Evolutionary conservation across 1,140 invertebrate species (phyloP).

Genomic region (Philaenus spumarius): DNA sequence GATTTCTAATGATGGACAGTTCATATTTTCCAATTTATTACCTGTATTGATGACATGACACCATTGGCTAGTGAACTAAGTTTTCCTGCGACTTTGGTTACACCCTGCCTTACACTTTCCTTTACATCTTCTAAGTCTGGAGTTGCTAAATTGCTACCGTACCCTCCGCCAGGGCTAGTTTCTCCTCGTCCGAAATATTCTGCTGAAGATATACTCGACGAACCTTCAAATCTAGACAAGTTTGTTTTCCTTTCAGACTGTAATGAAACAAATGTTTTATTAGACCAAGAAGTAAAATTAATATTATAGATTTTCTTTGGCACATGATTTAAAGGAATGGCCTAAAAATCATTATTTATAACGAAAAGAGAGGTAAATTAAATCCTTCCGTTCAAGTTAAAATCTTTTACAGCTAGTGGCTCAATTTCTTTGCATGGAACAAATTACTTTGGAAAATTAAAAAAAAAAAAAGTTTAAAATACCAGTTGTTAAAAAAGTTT

Average conservation of each 20-base stretch:
- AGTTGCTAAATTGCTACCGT: conserved; percentile 41
- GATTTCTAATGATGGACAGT: too few relatives aligned
- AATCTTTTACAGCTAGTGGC: too few relatives aligned
- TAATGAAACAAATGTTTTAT: conserved; percentile 22
- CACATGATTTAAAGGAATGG: too few relatives aligned
- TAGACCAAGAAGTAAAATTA: too few relatives aligned
- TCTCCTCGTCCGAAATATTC: conserved; percentile 81
- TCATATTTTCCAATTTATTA: conserved; percentile 23
- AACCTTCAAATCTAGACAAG: conserved; percentile 76
- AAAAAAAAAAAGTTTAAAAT: too few relatives aligned
- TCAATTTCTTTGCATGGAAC: too few relatives aligned
- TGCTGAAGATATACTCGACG: conserved; percentile 88
- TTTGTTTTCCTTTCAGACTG: conserved; percentile 61
- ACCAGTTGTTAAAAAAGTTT: too few relatives aligned
- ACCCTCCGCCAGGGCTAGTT: conserved; percentile 27
- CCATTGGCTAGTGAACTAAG: conserved; percentile 90
- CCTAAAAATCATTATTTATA: too few relatives aligned
- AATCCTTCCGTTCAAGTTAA: too few relatives aligned
- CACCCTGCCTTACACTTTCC: conserved; percentile 92
- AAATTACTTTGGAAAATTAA: too few relatives aligned
- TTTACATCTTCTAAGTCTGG: conserved; percentile 90
- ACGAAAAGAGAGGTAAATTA: too few relatives aligned
- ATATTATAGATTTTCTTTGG: too few relatives aligned
- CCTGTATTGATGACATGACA: conserved; percentile 88
- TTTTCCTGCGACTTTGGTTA: conserved; percentile 92